Conservation (phyloP, 2,888 invertebrate genomes). For the Tachina fera region DNA sequence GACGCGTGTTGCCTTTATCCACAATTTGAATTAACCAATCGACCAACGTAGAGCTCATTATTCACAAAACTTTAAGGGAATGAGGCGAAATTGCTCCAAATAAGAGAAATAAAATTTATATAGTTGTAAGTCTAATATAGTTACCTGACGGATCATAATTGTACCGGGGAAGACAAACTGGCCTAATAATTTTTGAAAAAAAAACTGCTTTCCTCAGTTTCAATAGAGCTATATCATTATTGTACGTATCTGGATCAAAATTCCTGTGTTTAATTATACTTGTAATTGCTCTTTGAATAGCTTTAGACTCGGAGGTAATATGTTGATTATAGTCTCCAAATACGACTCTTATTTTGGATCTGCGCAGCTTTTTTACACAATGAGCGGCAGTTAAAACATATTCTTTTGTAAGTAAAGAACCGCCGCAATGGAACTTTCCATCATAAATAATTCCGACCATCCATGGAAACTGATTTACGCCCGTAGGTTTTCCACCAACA, state of each 20-base stretch:
- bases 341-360: constrained; percentile 91
- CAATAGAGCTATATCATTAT: constrained; percentile 92
- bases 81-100: no score
- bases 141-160: constrained; percentile 85
- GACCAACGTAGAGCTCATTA: no score
- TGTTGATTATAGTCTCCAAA: constrained; percentile 94
- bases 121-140: neutral
- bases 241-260: constrained; percentile 93
- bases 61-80: no score
- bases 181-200: constrained; percentile 86
- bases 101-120: no score
- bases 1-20: no score
- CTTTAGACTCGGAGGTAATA: constrained; percentile 89
- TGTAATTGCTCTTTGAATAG: constrained; percentile 92
- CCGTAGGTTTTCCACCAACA: constrained; percentile 92
- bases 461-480: constrained; percentile 93
- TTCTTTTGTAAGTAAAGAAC: constrained; percentile 91
- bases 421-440: constrained; percentile 94
- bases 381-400: constrained; percentile 94
- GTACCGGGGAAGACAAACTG: constrained; percentile 88
- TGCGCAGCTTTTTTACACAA: constrained; percentile 90
- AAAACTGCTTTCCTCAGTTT: constrained; percentile 90
- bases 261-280: constrained; percentile 91
- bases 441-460: constrained; percentile 93
- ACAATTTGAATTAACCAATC: no score